Percentiles rank a stretch among this genome's conserved stretches.
These are phyloP conservation scores for Gasteruption jaculator DNA, from an alignment of 2,888 invertebrate genomes.

Conservation along the genomic window DNA sequence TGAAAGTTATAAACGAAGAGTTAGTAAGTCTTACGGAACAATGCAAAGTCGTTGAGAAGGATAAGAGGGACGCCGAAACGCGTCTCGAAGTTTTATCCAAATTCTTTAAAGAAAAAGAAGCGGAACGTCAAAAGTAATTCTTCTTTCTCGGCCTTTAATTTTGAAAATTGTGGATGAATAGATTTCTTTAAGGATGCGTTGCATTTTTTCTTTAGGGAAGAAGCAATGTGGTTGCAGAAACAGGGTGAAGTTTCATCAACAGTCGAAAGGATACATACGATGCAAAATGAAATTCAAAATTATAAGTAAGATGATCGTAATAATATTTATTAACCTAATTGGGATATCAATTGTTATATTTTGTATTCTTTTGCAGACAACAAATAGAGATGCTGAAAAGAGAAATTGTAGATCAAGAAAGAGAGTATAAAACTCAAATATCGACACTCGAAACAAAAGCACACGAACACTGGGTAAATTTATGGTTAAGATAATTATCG, in stretches of 20 bases:
- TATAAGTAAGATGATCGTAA: conserved; percentile 61
- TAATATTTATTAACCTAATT: not conserved
- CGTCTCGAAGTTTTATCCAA: conserved; percentile 80
- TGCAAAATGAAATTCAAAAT: conserved; percentile 77
- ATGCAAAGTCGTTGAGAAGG: conserved; percentile 64
- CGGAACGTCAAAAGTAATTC: conserved; percentile 79
- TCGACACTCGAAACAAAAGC: conserved; percentile 77
- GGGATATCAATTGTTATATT: not conserved
- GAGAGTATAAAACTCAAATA: conserved; percentile 65
- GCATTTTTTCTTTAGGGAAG: conserved; percentile 61
- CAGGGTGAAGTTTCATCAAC: conserved; percentile 79
- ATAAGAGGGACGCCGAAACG: conserved; percentile 74
- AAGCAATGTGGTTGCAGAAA: conserved; percentile 73
- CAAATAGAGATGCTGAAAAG: conserved; percentile 70
- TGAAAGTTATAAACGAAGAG: conserved; percentile 54
- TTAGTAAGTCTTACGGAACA: conserved; percentile 56
- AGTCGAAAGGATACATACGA: conserved; percentile 70
- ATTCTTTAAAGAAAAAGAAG: conserved; percentile 88
- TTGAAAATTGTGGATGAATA: conserved; percentile 10
- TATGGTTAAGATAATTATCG: conserved; percentile 5
- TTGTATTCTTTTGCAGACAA: conserved; percentile 51
- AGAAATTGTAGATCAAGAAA: conserved; percentile 84
- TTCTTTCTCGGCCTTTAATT: conserved; percentile 5
- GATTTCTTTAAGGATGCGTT: conserved; percentile 13
- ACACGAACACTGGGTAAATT: conserved; percentile 73